These are phyloP conservation scores for Typhlichthys subterraneus DNA, from an alignment of 2,797 vertebrate genomes.

Conservation along the genomic window DNA sequence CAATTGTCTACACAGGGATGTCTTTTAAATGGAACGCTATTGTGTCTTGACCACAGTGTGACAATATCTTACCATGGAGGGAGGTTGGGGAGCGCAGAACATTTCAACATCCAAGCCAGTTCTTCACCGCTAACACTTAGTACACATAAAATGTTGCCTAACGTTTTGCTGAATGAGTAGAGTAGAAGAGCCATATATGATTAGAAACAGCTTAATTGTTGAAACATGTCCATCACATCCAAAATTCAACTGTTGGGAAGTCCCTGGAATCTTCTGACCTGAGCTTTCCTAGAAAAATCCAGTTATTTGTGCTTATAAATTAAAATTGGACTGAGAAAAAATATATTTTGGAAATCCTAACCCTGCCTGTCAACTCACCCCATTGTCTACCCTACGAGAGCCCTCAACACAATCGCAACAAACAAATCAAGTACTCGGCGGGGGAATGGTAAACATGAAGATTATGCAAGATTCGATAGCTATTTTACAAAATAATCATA, in stretches of 20 bases:
- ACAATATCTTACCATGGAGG: too few relatives aligned
- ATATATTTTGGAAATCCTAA: slow-evolving; percentile 5
- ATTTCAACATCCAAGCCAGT: too few relatives aligned
- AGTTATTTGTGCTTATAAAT: neutral
- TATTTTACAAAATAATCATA: slow-evolving; percentile 77
- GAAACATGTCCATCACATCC: slow-evolving; percentile 16
- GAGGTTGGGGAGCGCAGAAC: too few relatives aligned
- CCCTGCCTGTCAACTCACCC: slow-evolving; percentile 23
- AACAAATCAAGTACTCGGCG: slow-evolving; percentile 49
- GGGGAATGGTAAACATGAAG: slow-evolving; percentile 65
- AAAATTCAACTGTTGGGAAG: neutral
- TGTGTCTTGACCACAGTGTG: too few relatives aligned
- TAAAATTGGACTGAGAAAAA: too few relatives aligned
- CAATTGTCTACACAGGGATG: too few relatives aligned
- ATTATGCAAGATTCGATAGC: slow-evolving; percentile 59
- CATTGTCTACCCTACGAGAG: slow-evolving; percentile 19
- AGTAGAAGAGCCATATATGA: too few relatives aligned
- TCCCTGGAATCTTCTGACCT: neutral
- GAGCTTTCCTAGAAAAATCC: slow-evolving; percentile 14
- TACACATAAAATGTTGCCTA: too few relatives aligned
- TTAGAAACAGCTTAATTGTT: neutral
- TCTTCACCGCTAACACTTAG: too few relatives aligned
- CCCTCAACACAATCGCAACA: slow-evolving; percentile 43
- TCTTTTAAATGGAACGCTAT: too few relatives aligned
- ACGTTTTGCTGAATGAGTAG: too few relatives aligned